Evolutionary conservation across 2,113 vertebrate species (phyloP), one percentile per base, ranked within the genome.

Genomic region (Regulus satrapa): DNA sequence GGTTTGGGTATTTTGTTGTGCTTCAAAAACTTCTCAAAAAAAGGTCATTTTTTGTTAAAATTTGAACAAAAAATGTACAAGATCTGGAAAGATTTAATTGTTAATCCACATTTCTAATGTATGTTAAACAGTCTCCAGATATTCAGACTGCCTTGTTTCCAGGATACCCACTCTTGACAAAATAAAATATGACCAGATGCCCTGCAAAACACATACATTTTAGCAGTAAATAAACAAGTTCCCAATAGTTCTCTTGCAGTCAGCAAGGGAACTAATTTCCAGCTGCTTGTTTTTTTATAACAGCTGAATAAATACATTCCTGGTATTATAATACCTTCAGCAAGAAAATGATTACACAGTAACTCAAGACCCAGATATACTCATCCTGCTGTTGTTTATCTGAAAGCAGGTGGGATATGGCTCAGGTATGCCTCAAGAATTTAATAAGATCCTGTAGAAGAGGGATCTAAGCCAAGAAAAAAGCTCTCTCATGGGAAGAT

Each of bases 221-320:
- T 91, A 90, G 89, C 79, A 66, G 91, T 94, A 97, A 97, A 97
- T 96, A 97, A 97, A 88, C 45, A 95, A 92, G 84, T 80, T 93
- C 88, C 89, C 90, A 72, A 46, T 80, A 95, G 79, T 75, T 94
- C 52, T 79, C 59, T 89, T 86, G 85, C 26, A 89, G 83, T 72
- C n/a, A 14, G 66, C 89, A 74, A 94, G 94, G 88, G 91, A 97
- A 80, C 85, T 84, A 9, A 29, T 74, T 97, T 95, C 96, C 95
- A 97, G 88, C 78, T 98, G 95, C 84, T 89, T 81, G n/a, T 86
- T 97, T 92, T 90, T 68, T 90, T 83, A 77, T 68, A 85, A 86
- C 92, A 97, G 96, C 94, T 96, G 97, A 97, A 90, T 89, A 97
- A 98, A 97, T 96, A 92, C 19, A 61, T 52, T 71, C 54, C 88